phyloP scores from a whole-genome alignment of 2,797 vertebrate species.

The Hippocampus kuda region DNA sequence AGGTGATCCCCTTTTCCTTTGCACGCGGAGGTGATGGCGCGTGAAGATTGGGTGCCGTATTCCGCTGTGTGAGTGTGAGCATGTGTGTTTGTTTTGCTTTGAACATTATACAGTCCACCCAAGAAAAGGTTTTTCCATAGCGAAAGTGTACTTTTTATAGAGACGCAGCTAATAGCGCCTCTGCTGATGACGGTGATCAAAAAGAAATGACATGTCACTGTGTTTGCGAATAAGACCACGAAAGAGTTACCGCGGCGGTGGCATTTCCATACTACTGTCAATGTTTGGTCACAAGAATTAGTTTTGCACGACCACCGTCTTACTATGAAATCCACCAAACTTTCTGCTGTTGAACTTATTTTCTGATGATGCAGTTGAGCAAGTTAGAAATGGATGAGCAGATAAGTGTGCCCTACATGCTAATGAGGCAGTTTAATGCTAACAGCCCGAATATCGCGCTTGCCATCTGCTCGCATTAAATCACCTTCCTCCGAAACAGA shows the following conservation, averaged over 20 bases:
- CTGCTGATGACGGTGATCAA: no score
- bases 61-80: background rate
- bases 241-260: no score
- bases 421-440: conserved; percentile 24
- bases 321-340: background rate
- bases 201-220: no score
- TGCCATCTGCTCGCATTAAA: conserved; percentile 11
- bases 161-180: no score
- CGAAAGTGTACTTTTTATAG: background rate
- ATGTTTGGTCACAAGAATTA: background rate
- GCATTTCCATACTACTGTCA: background rate
- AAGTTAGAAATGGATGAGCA: conserved; percentile 2
- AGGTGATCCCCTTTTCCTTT: conserved; percentile 64
- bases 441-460: conserved; percentile 14
- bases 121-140: no score
- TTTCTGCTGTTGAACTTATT: conserved; percentile 9
- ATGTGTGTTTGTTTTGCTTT: background rate
- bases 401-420: conserved; percentile 13
- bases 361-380: conserved; percentile 17
- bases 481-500: conserved; percentile 5
- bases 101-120: no score
- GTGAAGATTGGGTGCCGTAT: background rate
- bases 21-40: background rate
- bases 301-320: background rate
- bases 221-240: no score